phyloP scores from a whole-genome alignment of 2,888 invertebrate species.

The Mythimna vitellina region DNA sequence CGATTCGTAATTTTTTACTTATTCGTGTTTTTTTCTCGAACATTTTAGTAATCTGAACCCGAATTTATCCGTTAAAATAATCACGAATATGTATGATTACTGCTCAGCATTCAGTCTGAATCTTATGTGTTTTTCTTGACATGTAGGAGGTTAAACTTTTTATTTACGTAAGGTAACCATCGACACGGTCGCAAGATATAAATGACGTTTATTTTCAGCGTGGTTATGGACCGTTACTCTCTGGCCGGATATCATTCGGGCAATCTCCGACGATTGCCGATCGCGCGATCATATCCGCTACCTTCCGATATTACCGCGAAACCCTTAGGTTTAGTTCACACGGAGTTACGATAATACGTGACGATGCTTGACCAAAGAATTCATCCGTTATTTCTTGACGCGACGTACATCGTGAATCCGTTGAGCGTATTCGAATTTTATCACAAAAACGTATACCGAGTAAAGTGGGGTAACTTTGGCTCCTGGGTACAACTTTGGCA shows the following conservation, averaged over 20 bases:
- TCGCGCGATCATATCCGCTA: constrained; percentile 32
- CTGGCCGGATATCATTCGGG: constrained; percentile 35
- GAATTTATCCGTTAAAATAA: too few relatives aligned
- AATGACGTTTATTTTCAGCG: constrained; percentile 20
- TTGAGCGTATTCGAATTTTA: too few relatives aligned
- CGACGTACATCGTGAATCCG: too few relatives aligned
- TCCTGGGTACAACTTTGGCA: too few relatives aligned
- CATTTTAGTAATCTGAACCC: too few relatives aligned
- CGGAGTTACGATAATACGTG: background rate
- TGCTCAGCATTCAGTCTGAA: too few relatives aligned
- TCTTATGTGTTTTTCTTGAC: too few relatives aligned
- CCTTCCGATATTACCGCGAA: constrained; percentile 19
- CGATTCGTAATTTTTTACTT: too few relatives aligned
- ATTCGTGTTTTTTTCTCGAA: background rate
- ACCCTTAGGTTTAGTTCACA: constrained; percentile 1
- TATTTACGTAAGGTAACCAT: background rate
- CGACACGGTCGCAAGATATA: constrained; percentile 5
- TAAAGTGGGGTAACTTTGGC: too few relatives aligned
- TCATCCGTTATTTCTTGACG: too few relatives aligned
- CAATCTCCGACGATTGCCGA: constrained; percentile 52
- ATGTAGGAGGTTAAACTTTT: background rate
- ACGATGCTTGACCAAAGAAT: too few relatives aligned
- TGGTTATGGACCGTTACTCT: constrained; percentile 44
- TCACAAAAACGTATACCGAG: too few relatives aligned
- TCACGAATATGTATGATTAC: background rate